These are phyloP conservation scores for Phalloptychus januarius DNA, from an alignment of 2,797 vertebrate genomes.

Conservation along the genomic window DNA sequence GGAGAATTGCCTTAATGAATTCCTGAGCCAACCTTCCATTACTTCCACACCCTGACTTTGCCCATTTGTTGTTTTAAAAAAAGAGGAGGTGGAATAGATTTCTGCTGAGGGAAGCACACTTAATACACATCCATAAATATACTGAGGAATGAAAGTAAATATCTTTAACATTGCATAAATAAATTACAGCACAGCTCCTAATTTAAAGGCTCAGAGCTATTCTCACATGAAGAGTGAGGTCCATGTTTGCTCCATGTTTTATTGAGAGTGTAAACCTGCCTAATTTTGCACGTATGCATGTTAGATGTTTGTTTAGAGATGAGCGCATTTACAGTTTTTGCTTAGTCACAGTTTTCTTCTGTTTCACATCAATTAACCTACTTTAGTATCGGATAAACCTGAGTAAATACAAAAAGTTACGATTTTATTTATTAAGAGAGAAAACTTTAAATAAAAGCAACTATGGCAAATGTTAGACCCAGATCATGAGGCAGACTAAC, in stretches of 20 bases:
- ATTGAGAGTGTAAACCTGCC: slow-evolving; percentile 60
- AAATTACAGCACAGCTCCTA: slow-evolving; percentile 44
- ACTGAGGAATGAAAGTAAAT: slow-evolving; percentile 50
- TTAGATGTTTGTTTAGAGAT: slow-evolving; percentile 47
- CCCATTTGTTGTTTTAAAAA: slow-evolving; percentile 72
- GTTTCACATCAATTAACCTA: not conserved
- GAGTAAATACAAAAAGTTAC: not conserved
- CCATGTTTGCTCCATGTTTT: slow-evolving; percentile 45
- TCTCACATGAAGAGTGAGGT: slow-evolving; percentile 28
- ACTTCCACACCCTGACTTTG: slow-evolving; percentile 78
- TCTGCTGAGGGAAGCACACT: slow-evolving; percentile 62
- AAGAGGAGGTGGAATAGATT: slow-evolving; percentile 47
- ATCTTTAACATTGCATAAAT: slow-evolving; percentile 57
- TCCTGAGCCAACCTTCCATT: slow-evolving; percentile 80
- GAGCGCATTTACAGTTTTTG: slow-evolving; percentile 26
- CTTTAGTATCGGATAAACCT: not conserved
- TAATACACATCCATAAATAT: slow-evolving; percentile 64
- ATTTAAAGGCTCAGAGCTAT: slow-evolving; percentile 36
- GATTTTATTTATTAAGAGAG: not conserved
- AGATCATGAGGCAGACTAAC: not conserved
- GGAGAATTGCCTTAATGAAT: slow-evolving; percentile 82
- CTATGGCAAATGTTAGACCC: not conserved
- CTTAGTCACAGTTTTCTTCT: not conserved
- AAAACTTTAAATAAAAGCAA: not conserved
- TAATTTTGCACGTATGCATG: slow-evolving; percentile 52